phyloP scores from a whole-genome alignment of 2,888 invertebrate genomes.

The Rhingia rostrata region DNA sequence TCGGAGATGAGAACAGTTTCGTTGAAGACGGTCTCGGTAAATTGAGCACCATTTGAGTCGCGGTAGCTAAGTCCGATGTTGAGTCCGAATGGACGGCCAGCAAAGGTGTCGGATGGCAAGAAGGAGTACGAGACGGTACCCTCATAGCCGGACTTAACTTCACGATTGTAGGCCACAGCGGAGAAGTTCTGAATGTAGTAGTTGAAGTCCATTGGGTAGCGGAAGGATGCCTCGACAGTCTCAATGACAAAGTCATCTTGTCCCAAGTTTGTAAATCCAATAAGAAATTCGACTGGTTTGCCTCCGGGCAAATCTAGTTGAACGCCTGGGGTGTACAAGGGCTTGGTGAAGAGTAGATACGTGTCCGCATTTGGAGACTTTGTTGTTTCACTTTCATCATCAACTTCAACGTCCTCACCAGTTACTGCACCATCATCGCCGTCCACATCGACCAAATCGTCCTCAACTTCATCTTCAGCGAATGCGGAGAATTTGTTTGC shows the following conservation, averaged over 20 bases:
- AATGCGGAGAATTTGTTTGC: slow-evolving; percentile 84
- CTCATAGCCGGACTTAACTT: slow-evolving; percentile 95
- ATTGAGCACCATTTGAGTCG: slow-evolving; percentile 87
- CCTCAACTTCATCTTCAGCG: slow-evolving; percentile 85
- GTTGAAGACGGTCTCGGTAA: slow-evolving; percentile 96
- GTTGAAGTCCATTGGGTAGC: slow-evolving; percentile 99
- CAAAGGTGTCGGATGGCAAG: slow-evolving; percentile 97
- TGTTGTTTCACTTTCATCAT: slow-evolving; percentile 84
- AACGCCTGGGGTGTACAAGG: slow-evolving; percentile 86
- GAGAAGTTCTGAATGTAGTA: slow-evolving; percentile 99
- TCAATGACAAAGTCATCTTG: slow-evolving; percentile 95
- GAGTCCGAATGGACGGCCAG: slow-evolving; percentile 97
- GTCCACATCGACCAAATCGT: slow-evolving; percentile 88
- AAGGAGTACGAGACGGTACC: slow-evolving; percentile 98
- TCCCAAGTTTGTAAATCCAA: slow-evolving; percentile 98
- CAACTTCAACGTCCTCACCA: slow-evolving; percentile 85
- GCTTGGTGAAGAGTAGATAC: slow-evolving; percentile 93
- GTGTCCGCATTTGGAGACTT: slow-evolving; percentile 96
- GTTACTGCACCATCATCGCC: slow-evolving; percentile 87
- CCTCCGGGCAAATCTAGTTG: slow-evolving; percentile 91
- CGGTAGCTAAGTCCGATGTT: slow-evolving; percentile 96
- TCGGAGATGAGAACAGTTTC: slow-evolving; percentile 98
- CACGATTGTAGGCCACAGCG: slow-evolving; percentile 92
- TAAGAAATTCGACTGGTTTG: slow-evolving; percentile 95
- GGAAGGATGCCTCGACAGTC: slow-evolving; percentile 97